phyloP scores from a whole-genome alignment of 2,113 vertebrate species.

The Heterochromis multidens region DNA sequence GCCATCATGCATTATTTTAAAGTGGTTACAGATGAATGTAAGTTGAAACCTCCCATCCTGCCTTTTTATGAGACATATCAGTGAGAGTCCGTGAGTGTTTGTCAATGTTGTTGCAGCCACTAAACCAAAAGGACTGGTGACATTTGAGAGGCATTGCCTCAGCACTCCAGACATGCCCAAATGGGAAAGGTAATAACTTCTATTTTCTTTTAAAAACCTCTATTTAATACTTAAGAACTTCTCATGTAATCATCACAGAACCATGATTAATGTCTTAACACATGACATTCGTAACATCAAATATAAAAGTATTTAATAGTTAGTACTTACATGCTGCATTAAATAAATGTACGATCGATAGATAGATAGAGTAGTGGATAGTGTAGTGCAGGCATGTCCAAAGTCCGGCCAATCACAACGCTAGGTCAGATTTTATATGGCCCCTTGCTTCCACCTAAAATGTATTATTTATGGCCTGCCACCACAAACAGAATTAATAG shows the following conservation, averaged over 20 bases:
- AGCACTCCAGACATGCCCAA: fast-evolving
- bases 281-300: too few relatives aligned
- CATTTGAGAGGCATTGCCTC: constrained; percentile 65
- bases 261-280: too few relatives aligned
- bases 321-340: too few relatives aligned
- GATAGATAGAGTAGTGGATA: too few relatives aligned
- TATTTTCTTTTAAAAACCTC: not conserved
- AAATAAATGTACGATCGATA: too few relatives aligned
- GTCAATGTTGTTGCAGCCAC: constrained; percentile 1
- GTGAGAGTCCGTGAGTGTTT: not conserved
- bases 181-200: constrained; percentile 52
- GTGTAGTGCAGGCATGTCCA: not conserved
- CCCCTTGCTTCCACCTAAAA: not conserved
- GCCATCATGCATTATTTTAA: constrained; percentile 74
- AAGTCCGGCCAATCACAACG: not conserved
- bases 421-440: not conserved
- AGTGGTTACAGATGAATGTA: constrained; percentile 44
- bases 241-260: too few relatives aligned
- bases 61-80: not conserved
- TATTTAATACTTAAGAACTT: too few relatives aligned
- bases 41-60: not conserved
- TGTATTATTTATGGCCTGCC: not conserved
- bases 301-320: too few relatives aligned
- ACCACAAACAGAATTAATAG: not conserved
- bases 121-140: constrained; percentile 62